Conservation (phyloP, 2,888 invertebrate genomes). For the Linyphia triangularis region DNA sequence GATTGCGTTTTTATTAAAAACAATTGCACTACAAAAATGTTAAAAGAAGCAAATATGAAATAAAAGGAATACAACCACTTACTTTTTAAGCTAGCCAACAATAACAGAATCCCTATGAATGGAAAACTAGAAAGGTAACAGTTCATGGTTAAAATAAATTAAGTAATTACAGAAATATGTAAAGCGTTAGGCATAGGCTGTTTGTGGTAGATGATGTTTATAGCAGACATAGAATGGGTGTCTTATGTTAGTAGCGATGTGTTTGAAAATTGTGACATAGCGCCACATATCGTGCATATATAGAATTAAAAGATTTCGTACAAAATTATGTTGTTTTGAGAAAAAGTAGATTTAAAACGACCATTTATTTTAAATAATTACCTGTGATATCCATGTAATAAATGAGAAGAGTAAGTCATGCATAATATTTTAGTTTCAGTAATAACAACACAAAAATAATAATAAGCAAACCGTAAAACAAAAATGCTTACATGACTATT, state of each 20-base stretch:
- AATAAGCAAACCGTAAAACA: neutral
- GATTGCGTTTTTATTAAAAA: no score
- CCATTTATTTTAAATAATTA: no score
- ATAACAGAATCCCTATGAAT: neutral
- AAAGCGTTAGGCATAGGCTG: no score
- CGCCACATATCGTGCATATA: conserved; percentile 61
- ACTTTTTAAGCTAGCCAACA: neutral
- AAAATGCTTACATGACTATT: neutral
- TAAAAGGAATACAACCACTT: no score
- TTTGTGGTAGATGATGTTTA: neutral
- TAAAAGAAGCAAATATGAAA: no score
- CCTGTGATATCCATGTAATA: no score
- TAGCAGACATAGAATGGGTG: neutral
- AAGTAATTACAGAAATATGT: neutral
- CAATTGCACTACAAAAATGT: no score
- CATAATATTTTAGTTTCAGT: no score
- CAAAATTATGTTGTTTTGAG: neutral
- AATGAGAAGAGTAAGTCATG: no score
- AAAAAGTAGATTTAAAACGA: no score
- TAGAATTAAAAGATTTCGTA: conserved; percentile 46
- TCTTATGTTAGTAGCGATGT: neutral
- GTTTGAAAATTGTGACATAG: neutral
- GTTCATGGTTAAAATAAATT: neutral
- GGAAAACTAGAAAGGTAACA: neutral
- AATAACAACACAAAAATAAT: neutral